Base-by-base conservation (phyloP, 2,113 vertebrate species). In the Chionis minor region DNA sequence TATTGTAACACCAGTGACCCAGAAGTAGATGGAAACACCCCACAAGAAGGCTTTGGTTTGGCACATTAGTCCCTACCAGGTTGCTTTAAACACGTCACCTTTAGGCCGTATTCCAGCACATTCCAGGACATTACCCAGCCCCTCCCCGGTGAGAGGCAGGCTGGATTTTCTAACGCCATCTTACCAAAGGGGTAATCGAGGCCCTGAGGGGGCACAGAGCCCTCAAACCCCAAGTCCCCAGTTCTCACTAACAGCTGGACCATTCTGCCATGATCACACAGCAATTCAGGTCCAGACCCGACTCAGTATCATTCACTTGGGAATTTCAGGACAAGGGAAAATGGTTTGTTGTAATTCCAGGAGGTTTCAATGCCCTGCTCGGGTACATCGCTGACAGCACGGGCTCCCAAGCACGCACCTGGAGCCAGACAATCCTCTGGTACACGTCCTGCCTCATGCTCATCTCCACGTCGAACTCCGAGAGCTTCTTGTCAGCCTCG, bases 391-490 rank as follows among this genome's bases (percentile, higher is more conserved):
- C 30, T 1, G 28, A 1, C 45, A 7, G 19, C 26, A 14, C 10
- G 4, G 3, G 27, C 30, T n/a, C 69, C 55, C n/a, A 9, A 10
- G 38, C 40, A 44, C 96, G 16, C 80, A 99, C 99, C 99, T 99
- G 98, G 87, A 99, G 98, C 91, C 99, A 98, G 5, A 99, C 99
- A 2, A 99, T 97, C 94, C 99, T 98, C 97, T 97, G 98, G 98
- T 99, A 99, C 62, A 99, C 99, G 1, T 99, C 99, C 93, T 98
- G 98, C 91, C 99, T 98, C 99, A 99, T 99, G 98, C 99, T 99
- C 99, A 99, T 99, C 98, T 99, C 99, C 97, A 99, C 99, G 1
- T 99, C 99, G 1, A 99, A 99, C 94, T 99, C 99, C 0, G 99
- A 99, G 81, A 99, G 98, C 86, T 97, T 98, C 97, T 99, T 99